phyloP scores from a whole-genome alignment of 2,113 vertebrate genomes.

The Eclectus roratus region DNA sequence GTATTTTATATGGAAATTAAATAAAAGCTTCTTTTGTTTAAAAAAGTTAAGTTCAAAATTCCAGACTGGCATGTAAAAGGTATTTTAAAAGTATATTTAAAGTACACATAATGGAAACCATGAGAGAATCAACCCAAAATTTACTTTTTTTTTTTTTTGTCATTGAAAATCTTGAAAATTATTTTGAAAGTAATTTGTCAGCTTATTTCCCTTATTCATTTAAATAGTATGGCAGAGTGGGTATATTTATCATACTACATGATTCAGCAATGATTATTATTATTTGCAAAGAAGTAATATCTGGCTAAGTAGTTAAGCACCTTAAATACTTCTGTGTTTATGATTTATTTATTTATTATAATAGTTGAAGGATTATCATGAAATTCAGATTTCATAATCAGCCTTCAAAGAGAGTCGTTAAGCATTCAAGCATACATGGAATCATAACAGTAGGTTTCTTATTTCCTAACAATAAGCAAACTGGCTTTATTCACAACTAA shows the following conservation, averaged over 20 bases:
- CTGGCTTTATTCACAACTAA: not conserved
- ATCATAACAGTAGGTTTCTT: not conserved
- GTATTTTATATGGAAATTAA: not conserved
- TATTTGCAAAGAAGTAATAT: not conserved
- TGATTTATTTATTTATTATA: not conserved
- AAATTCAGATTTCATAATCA: not conserved
- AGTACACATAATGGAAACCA: not conserved
- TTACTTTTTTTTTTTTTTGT: not conserved
- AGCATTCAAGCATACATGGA: not conserved
- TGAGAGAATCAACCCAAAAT: not conserved
- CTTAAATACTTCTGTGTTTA: not conserved
- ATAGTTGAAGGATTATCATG: not conserved
- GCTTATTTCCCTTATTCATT: not conserved
- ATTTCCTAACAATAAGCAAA: not conserved
- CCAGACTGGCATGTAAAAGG: not conserved
- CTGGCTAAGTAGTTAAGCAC: not conserved
- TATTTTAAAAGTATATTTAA: not conserved
- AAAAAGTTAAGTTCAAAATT: not conserved
- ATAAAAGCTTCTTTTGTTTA: rapidly evolving
- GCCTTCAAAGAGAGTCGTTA: not conserved
- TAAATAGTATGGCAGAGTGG: not conserved
- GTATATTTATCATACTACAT: not conserved
- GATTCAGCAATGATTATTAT: not conserved
- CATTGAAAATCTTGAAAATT: not conserved
- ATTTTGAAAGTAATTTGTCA: not conserved